These are phyloP conservation scores for Anticlea derivata DNA, from an alignment of 2,888 invertebrate species.

Conservation along the genomic window DNA sequence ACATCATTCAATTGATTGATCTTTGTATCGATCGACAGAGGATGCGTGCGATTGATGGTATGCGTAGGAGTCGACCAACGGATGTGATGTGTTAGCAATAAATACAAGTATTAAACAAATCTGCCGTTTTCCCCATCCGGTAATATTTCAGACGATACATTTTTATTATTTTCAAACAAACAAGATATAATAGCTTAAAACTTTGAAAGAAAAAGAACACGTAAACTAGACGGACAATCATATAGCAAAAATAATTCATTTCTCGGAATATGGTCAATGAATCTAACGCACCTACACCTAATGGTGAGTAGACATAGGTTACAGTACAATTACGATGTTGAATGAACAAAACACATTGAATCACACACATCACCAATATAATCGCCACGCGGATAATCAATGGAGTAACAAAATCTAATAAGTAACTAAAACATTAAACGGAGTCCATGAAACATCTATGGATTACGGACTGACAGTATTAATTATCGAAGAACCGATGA, in stretches of 20 bases:
- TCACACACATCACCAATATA: no score
- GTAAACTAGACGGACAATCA: no score
- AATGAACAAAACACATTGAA: no score
- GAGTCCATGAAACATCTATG: slow-evolving; percentile 1
- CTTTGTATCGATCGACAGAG: slow-evolving; percentile 12
- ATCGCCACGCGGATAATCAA: no score
- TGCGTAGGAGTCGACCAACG: slow-evolving; percentile 32
- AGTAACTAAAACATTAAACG: neutral
- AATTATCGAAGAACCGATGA: slow-evolving; percentile 32
- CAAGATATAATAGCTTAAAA: slow-evolving; percentile 1
- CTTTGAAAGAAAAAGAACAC: no score
- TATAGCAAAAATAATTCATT: no score
- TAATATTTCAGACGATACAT: slow-evolving; percentile 10
- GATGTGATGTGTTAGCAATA: slow-evolving; percentile 39
- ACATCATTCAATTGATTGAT: neutral
- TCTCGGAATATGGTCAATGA: no score
- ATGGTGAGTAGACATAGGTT: no score
- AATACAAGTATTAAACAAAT: slow-evolving; percentile 32
- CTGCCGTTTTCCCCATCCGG: slow-evolving; percentile 24
- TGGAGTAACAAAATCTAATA: no score
- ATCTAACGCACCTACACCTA: no score
- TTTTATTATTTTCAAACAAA: slow-evolving; percentile 11
- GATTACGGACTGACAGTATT: slow-evolving; percentile 23
- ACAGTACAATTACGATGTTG: no score
- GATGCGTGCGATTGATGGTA: slow-evolving; percentile 19